A percentile compares a stretch with the other conserved stretches of the same genome.
phyloP scores from a whole-genome alignment of 2,888 invertebrate species.

The Metallyticus violacea region DNA sequence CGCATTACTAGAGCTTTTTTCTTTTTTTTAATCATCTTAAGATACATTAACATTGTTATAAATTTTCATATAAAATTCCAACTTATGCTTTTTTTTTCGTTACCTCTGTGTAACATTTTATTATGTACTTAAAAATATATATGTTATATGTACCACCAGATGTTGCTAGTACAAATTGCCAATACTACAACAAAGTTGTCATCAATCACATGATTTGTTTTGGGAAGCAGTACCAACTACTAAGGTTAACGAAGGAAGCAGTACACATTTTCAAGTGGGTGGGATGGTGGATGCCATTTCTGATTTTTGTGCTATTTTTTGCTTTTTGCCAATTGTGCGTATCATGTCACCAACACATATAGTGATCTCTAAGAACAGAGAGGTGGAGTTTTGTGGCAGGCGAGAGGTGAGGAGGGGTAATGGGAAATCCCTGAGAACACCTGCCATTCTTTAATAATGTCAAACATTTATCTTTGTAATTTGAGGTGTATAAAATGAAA shows the following conservation, averaged over 20 bases:
- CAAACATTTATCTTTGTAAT: too few relatives aligned
- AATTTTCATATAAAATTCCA: conserved; percentile 17
- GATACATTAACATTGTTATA: background rate
- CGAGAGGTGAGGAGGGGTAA: too few relatives aligned
- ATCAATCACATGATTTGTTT: background rate
- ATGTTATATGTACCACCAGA: background rate
- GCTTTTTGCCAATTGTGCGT: background rate
- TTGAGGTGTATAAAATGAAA: too few relatives aligned
- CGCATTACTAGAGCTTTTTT: background rate
- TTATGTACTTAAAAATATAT: conserved; percentile 20
- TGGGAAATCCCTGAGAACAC: background rate
- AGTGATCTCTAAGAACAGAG: background rate
- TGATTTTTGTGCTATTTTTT: background rate
- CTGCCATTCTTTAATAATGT: background rate
- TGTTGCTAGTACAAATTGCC: background rate
- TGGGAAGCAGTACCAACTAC: background rate
- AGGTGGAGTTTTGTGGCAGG: background rate
- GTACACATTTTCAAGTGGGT: background rate
- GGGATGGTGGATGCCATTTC: background rate
- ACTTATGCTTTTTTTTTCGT: too few relatives aligned
- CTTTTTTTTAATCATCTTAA: background rate
- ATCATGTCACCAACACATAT: background rate
- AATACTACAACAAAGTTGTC: background rate
- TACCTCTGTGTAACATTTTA: conserved; percentile 11
- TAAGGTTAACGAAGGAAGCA: background rate